Evolutionary conservation across 1,140 invertebrate genomes (phyloP).

Genomic region (Heliconius himera): DNA sequence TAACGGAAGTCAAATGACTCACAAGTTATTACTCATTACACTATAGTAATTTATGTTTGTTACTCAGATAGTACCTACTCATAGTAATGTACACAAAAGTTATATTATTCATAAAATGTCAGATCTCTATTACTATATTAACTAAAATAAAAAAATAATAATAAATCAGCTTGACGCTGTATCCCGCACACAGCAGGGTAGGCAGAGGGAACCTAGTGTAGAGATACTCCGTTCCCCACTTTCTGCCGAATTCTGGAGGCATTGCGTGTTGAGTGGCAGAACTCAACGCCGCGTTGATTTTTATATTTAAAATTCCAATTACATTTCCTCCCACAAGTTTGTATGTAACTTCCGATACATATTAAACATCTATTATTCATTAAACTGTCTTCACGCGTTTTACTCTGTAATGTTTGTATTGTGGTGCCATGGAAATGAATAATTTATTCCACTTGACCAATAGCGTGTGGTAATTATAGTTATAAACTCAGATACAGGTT

Average conservation of each 20-base stretch:
- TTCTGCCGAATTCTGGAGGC: too few relatives aligned
- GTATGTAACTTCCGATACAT: conserved; percentile 47
- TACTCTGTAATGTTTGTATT: conserved; percentile 36
- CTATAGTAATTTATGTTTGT: conserved; percentile 3
- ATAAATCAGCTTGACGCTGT: too few relatives aligned
- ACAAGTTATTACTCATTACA: not conserved
- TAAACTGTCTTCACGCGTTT: conserved; percentile 22
- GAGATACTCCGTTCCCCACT: too few relatives aligned
- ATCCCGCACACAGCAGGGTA: too few relatives aligned
- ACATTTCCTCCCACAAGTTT: conserved; percentile 31
- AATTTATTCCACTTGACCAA: conserved; percentile 31
- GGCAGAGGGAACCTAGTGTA: too few relatives aligned
- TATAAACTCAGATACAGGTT: conserved; percentile 14
- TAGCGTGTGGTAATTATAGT: conserved; percentile 20
- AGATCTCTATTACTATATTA: not conserved
- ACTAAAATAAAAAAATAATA: too few relatives aligned
- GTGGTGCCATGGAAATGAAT: conserved; percentile 43
- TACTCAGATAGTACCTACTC: not conserved
- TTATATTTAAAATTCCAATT: too few relatives aligned
- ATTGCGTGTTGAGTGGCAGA: too few relatives aligned
- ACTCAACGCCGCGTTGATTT: too few relatives aligned
- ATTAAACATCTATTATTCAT: conserved; percentile 22
- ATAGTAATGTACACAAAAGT: not conserved
- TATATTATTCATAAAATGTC: conserved; percentile 18
- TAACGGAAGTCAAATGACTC: conserved; percentile 6